Conservation (phyloP, 2,888 invertebrate genomes). For the Zootermopsis nevadensis region DNA sequence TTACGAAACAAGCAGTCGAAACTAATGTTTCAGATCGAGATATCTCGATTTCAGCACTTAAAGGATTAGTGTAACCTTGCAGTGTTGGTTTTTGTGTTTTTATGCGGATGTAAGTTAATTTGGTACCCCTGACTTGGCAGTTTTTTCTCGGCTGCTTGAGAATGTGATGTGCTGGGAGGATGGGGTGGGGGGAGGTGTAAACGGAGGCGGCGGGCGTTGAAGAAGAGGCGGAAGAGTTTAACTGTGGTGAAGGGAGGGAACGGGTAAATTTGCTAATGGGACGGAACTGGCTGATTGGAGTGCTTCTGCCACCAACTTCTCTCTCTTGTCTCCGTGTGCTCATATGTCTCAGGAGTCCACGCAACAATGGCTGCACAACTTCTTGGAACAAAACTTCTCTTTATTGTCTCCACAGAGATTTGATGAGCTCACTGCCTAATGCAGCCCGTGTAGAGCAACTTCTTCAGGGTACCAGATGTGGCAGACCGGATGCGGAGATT, state of each 20-base stretch:
- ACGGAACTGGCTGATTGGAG: slow-evolving; percentile 50
- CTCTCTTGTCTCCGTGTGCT: neutral
- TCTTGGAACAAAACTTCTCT: neutral
- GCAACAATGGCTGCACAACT: neutral
- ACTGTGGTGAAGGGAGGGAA: slow-evolving; percentile 11
- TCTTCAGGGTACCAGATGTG: no score
- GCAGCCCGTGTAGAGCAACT: no score
- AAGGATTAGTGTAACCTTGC: neutral
- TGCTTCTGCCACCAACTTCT: slow-evolving; percentile 39
- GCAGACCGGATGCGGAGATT: no score
- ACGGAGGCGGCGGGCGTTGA: slow-evolving; percentile 22
- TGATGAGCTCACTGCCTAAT: neutral
- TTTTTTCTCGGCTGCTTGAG: neutral
- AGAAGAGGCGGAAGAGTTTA: slow-evolving; percentile 28
- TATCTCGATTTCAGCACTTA: no score
- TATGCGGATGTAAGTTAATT: neutral
- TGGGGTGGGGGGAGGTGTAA: neutral
- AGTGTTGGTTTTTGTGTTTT: neutral
- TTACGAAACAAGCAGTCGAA: no score
- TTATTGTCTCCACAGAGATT: neutral
- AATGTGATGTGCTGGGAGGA: neutral
- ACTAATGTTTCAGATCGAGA: no score
- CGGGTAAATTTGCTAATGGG: slow-evolving; percentile 48
- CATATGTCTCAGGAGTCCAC: neutral
- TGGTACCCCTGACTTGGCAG: slow-evolving; percentile 17